Base-by-base conservation (phyloP, 2,113 vertebrate genomes). In the Pagrus major region DNA sequence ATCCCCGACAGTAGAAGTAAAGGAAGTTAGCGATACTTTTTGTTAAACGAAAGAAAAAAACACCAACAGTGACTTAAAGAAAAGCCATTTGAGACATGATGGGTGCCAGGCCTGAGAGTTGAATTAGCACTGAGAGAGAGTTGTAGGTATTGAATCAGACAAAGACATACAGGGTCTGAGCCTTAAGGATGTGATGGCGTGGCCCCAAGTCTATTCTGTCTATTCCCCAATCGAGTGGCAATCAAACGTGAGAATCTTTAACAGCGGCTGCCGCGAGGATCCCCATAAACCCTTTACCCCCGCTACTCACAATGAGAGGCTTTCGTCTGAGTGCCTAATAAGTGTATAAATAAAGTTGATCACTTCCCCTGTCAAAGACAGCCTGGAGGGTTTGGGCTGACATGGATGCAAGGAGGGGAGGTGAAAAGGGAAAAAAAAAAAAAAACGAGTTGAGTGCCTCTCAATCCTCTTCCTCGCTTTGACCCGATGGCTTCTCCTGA, bases 281-380 rank as follows among this genome's bases (percentile, higher is more conserved):
- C 87, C 78, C 80, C 49, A 71, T 76, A 89, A 91, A 90, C 81
- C 85, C 80, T 87, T 90, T 82, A 84, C 61, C 67, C 83, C 78
- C 52, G 42, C 75, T 27, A 4, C 71, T 80, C 64, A 91, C 87
- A 93, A 94, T 85, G 85, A 90, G 64, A 67, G 83, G 83, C 85
- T 91, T 93, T 92, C 77, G 72, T 83, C 74, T 85, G 60, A 86
- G 82, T 82, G 83, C 80, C 85, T 92, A 85, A 94, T 93, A 93
- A 93, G 91, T 91, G 90, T 93, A 91, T 90, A 94, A 93, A 94
- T 94, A 92, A 94, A 91, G 90, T 91, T 94, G 88, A 94, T 94
- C 92, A 93, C 91, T 93, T 94, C 90, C 91, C 84, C 78, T 83
- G 71, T 93, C 86, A 95, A 94, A 87, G 88, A 81, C 81, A 81